These are phyloP conservation scores for Tapirus terrestris DNA, from an alignment of 2,113 vertebrate genomes.

Conservation along the genomic window DNA sequence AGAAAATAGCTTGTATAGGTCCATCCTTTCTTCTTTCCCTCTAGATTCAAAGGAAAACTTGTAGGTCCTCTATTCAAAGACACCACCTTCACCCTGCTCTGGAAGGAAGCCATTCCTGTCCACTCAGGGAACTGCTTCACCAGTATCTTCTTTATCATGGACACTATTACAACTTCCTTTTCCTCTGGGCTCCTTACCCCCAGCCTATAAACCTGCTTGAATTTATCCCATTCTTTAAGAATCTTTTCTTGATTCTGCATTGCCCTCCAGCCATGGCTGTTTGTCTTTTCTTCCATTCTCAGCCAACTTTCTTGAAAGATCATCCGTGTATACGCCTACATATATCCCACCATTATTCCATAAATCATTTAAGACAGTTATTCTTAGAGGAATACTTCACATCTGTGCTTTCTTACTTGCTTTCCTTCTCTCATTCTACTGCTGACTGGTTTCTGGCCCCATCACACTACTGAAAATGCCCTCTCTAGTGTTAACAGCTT, in stretches of 20 bases:
- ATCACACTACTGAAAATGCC: not conserved
- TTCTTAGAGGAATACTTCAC: not conserved
- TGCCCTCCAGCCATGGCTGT: not conserved
- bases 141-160: not conserved
- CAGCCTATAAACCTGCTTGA: not conserved
- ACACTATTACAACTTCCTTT: not conserved
- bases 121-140: not conserved
- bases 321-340: not conserved
- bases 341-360: not conserved
- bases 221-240: not conserved
- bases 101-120: not conserved
- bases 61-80: not conserved
- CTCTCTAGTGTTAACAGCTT: not conserved
- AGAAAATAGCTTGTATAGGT: not conserved
- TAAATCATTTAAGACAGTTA: not conserved
- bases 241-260: not conserved
- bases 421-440: not conserved
- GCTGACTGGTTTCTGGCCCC: not conserved
- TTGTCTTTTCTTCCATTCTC: slow-evolving; percentile 40
- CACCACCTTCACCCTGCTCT: not conserved
- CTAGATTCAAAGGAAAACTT: not conserved
- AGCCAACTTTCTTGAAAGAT: not conserved
- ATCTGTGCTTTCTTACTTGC: not conserved
- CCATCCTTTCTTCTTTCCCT: not conserved
- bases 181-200: not conserved